Conservation (phyloP, 2,888 invertebrate genomes). For the Drosophila infuscata region DNA sequence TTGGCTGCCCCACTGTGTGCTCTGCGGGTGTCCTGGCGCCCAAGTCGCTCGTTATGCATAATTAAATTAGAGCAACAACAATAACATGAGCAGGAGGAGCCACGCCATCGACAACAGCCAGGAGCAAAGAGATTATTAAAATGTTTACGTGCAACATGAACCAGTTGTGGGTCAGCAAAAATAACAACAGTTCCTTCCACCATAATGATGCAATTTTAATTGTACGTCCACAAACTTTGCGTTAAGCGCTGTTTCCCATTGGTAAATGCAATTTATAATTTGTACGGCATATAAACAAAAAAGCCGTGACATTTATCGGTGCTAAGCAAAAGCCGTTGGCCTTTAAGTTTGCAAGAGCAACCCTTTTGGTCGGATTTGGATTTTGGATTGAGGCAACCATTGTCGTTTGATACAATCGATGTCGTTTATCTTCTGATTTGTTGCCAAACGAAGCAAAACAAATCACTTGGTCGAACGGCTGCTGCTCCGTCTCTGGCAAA, state of each 20-base stretch:
- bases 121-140: slow-evolving; percentile 46
- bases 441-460: slow-evolving; percentile 78
- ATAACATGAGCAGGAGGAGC: slow-evolving; percentile 17
- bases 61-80: slow-evolving; percentile 58
- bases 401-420: slow-evolving; percentile 77
- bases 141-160: slow-evolving; percentile 34
- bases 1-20: slow-evolving; percentile 33
- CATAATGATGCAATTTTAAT: slow-evolving; percentile 68
- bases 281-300: slow-evolving; percentile 29
- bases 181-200: slow-evolving; percentile 33
- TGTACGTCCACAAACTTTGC: slow-evolving; percentile 40
- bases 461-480: slow-evolving; percentile 74
- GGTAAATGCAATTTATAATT: slow-evolving; percentile 39
- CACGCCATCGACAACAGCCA: neutral
- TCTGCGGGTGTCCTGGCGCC: slow-evolving; percentile 36
- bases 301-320: slow-evolving; percentile 50
- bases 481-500: slow-evolving; percentile 37
- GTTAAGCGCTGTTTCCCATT: slow-evolving; percentile 14
- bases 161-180: slow-evolving; percentile 7
- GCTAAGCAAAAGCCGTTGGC: slow-evolving; percentile 24
- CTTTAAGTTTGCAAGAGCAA: slow-evolving; percentile 26
- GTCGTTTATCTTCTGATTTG: slow-evolving; percentile 79
- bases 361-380: slow-evolving; percentile 29
- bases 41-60: slow-evolving; percentile 68
- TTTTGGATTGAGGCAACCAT: slow-evolving; percentile 48